Evolutionary conservation across 1,140 invertebrate species (phyloP), one percentile per base, ranked within the genome.

Genomic region (Apolygus lucorum): DNA sequence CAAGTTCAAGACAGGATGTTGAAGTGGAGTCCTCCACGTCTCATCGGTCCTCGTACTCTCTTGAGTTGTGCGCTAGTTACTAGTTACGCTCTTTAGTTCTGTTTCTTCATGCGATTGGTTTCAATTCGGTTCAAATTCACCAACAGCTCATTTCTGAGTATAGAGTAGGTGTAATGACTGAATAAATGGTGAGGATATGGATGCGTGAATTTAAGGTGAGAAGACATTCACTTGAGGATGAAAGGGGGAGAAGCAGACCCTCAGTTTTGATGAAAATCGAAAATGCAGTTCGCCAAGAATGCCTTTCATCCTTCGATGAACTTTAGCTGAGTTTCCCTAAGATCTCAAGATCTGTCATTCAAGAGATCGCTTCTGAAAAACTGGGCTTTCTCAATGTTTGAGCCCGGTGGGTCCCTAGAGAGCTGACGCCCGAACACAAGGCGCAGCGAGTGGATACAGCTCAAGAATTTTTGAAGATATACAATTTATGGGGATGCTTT

Each of bases 391-490:
- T 8, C 4, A 42, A 42, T 8, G 34, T 42, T 42, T 42, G 4
- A 4, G 34, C 34, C 34, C 4, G 34, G 34, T 42, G 34, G 34
- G 34, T 42, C 34, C 34, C 34, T 42, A 42, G 34, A 42, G 34
- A 65, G 59, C 27, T 24, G 25, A 65, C 28, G 28, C 59, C 52
- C 25, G 2, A 66, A 62, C 59, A 62, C 8, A 62, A 62, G 59
- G 59, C 4, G 21, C 59, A 62, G 21, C 59, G 59, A 62, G 21
- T 62, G 59, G 21, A 4, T 62, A 21, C 59, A 62, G 59, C 59
- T 62, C 59, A 25, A 62, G 21, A 62, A 62, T 62, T 62, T 62
- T 62, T 62, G 59, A 21, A 62, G n/a, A 4, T n/a, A n/a, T 22
- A 62, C 8, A 62, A 25, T 21, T 21, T 4, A 62, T 62, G 59